Base-by-base conservation (phyloP, 1,140 invertebrate species). In the Drosophila ohnishii region DNA sequence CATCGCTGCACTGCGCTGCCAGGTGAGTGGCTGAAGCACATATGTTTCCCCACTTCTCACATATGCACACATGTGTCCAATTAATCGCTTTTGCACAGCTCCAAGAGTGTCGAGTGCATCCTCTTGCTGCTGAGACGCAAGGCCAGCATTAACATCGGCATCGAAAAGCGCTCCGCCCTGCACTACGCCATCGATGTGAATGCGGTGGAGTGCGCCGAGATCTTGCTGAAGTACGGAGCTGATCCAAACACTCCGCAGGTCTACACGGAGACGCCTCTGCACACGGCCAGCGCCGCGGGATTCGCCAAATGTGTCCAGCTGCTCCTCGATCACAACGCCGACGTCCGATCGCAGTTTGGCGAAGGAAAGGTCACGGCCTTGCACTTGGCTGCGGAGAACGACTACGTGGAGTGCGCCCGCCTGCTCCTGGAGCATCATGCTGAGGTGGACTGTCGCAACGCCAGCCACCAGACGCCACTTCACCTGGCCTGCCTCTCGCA, bases 191-290 rank as follows among this genome's bases (percentile, higher is more conserved):
- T 96, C 22, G 92, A 95, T 59, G 95, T 94, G 62, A 93, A 95
- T 69, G 93, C 94, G 5, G 92, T 92, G 16, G 94, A 95, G 60
- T 96, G 96, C 73, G 95, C 95, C 0, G 93, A 94, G 74, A 93
- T 93, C 57, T 91, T 96, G 45, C 84, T 96, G 30, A 93, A 95
- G 75, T 93, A 94, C 45, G 95, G 95, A 30, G 96, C 96, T 5
- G 94, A 93, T 79, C 95, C 96, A 44, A 96, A 96, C 76, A 96
- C 95, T 60, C 94, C 95, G n/a, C 95, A 96, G 93, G 95, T 96
- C 28, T 96, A 95, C 75, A 96, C 95, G 5, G 96, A 97, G 92
- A 97, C 96, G 0, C 96, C 96, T 0, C 90, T 98, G 5, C 96
- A 97, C 73, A 94, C 97, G 5, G 96, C 96, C 10, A 95, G 96